These are phyloP conservation scores for Cephalopachus bancanus DNA, from an alignment of 2,797 vertebrate species.

Conservation along the genomic window DNA sequence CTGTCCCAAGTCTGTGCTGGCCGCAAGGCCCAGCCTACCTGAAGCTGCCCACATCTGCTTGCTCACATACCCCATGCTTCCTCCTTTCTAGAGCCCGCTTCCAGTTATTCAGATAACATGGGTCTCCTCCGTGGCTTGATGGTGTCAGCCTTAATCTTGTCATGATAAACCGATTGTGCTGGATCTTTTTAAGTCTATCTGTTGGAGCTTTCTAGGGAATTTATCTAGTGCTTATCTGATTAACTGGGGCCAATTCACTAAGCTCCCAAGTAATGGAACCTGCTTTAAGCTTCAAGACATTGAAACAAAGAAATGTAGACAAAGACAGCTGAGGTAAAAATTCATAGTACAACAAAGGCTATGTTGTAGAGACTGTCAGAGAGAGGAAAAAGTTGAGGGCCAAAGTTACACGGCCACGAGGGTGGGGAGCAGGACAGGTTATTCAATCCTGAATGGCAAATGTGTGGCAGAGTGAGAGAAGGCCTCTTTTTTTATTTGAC, in stretches of 20 bases:
- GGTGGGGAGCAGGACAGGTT: neutral
- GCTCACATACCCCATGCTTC: neutral
- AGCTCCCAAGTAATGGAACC: conserved; percentile 63
- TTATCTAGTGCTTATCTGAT: conserved; percentile 73
- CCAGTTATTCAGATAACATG: neutral
- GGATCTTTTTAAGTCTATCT: conserved; percentile 66
- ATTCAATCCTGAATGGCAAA: neutral
- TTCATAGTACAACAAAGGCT: conserved; percentile 35
- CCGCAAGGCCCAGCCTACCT: neutral
- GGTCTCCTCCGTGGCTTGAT: conserved; percentile 47
- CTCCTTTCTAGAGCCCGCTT: neutral
- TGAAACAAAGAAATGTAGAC: conserved; percentile 66
- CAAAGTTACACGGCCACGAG: neutral
- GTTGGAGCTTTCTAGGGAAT: conserved; percentile 64
- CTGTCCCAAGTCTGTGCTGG: neutral
- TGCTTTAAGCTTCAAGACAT: conserved; percentile 67
- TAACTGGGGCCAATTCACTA: conserved; percentile 62
- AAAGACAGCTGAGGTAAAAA: conserved; percentile 61
- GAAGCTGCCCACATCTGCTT: neutral
- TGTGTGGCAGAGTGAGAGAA: neutral
- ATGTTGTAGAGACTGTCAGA: neutral
- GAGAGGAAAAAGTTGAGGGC: neutral
- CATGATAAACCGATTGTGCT: conserved; percentile 54
- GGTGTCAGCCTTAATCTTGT: conserved; percentile 66
- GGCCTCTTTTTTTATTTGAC: neutral